These are phyloP conservation scores for Augochlora pura DNA, from an alignment of 1,140 invertebrate species.

Conservation along the genomic window DNA sequence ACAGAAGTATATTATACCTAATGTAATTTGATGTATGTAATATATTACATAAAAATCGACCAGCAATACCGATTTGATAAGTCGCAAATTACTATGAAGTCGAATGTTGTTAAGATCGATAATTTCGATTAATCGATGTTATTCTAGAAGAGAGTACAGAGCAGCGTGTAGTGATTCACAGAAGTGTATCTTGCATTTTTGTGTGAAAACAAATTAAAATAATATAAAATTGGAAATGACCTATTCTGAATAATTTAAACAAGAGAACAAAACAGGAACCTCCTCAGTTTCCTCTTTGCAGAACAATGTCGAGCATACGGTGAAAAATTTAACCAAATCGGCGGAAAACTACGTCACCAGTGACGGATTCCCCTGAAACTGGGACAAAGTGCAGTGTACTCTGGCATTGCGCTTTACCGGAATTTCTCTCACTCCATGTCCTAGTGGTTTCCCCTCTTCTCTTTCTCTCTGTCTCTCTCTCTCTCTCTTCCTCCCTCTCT, in stretches of 20 bases:
- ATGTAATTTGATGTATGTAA: background rate
- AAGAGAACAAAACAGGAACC: conserved; percentile 11
- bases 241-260: conserved; percentile 10
- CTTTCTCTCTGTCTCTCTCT: background rate
- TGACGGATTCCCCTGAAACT: conserved; percentile 79
- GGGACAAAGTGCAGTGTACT: conserved; percentile 81
- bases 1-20: background rate
- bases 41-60: conserved; percentile 28
- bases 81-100: conserved; percentile 15
- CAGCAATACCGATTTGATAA: conserved; percentile 26
- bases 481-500: conserved; percentile 32
- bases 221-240: conserved; percentile 18
- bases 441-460: conserved; percentile 21
- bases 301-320: conserved; percentile 32
- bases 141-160: conserved; percentile 16
- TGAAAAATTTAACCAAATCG: conserved; percentile 27
- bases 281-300: conserved; percentile 5
- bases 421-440: conserved; percentile 73
- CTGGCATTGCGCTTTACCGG: conserved; percentile 79
- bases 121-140: conserved; percentile 41
- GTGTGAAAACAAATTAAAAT: conserved; percentile 23
- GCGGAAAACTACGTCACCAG: conserved; percentile 77
- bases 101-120: conserved; percentile 34
- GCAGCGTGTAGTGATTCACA: conserved; percentile 32
- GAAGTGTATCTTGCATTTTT: conserved; percentile 31